These are phyloP conservation scores for Aplochiton taeniatus DNA, from an alignment of 2,797 vertebrate species.

Conservation along the genomic window DNA sequence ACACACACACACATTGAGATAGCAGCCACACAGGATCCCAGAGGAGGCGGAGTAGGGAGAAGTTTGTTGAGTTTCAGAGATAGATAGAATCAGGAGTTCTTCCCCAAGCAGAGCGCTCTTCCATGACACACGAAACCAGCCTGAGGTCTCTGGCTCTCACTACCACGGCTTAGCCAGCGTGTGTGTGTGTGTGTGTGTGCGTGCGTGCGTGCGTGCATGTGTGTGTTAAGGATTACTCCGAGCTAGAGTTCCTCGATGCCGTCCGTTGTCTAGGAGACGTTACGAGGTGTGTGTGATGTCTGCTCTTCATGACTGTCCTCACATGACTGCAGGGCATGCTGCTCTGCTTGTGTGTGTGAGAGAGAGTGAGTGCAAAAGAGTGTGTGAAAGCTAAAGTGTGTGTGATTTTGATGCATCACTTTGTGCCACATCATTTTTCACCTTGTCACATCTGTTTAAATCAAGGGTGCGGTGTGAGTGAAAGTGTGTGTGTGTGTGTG, in stretches of 20 bases:
- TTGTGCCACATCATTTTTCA: not conserved
- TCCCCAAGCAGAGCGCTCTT: too few species aligned
- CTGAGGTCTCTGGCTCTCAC: too few species aligned
- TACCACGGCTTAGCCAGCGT: too few species aligned
- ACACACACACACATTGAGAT: too few species aligned
- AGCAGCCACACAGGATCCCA: too few species aligned
- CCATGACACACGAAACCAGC: too few species aligned
- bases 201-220: not conserved
- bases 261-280: not conserved
- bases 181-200: not conserved
- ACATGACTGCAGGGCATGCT: not conserved
- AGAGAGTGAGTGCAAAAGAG: not conserved
- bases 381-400: not conserved
- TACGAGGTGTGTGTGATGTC: constrained; percentile 1
- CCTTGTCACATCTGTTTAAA: not conserved
- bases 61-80: too few species aligned
- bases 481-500: not conserved
- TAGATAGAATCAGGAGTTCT: too few species aligned
- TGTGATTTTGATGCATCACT: not conserved
- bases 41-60: too few species aligned
- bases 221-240: too few species aligned
- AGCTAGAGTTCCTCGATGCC: too few species aligned
- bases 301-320: not conserved
- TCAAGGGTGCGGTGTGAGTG: not conserved
- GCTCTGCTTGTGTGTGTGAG: not conserved